Evolutionary conservation across 2,888 invertebrate genomes (phyloP), one percentile per base, ranked within the genome.

Genomic region (Cetonia aurata): DNA sequence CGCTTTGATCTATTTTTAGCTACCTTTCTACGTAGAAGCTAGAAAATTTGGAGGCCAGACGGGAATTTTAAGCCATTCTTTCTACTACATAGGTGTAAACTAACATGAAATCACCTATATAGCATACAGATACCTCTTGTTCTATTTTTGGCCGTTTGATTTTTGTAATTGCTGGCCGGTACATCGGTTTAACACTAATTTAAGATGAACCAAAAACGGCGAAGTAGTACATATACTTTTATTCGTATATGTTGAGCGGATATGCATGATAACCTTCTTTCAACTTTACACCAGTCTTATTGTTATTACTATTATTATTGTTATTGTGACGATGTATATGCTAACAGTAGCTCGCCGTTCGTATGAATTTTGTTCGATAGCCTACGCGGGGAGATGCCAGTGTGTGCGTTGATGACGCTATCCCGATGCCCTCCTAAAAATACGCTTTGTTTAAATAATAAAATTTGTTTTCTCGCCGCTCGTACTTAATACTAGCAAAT

Each of bases 381-480:
- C 25, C 4, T 25, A 25, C 4, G 25, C 4, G 25, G 4, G 25
- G 25, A 4, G 3, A 25, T 25, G 25, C 25, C 25, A 25, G 25
- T 25, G 25, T 25, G 25, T 25, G 12, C 17, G n/a, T 19, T 17
- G 19, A 44, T 59, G 59, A 19, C 42, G 42, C 19, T 42, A 25
- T 4, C 42, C 44, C 59, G n/a, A 59, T 42, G 44, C n/a, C 19
- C 19, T 41, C 42, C 42, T 44, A 62, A 62, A 62, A 48, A 62
- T 62, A 62, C 13, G 15, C 48, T 50, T 48, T 62, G 62, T 62
- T 62, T 62, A 62, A 62, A 62, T 62, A 62, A 62, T 62, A 48
- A 62, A 60, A 48, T 62, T 13, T 48, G 62, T 46, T 60, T 62
- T 59, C 48, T 46, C 44, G 25, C 25, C 25, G 25, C 25, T 25